phyloP scores from a whole-genome alignment of 2,888 invertebrate species.

The Frankliniella fusca region DNA sequence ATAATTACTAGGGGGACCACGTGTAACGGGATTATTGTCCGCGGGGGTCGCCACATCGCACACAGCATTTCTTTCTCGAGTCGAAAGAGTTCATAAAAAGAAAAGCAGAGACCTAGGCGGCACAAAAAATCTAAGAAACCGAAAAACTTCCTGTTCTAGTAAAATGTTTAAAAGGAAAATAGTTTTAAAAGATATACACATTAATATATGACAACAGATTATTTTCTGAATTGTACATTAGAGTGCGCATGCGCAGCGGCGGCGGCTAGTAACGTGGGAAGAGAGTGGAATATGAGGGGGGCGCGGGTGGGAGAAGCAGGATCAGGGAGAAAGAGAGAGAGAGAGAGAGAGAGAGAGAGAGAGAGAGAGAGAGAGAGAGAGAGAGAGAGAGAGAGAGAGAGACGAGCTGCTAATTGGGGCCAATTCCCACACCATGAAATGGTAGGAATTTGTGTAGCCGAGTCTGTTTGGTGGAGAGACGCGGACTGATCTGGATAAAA shows the following conservation, averaged over 20 bases:
- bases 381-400: neutral
- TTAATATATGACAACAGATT: too few relatives aligned
- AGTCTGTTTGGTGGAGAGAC: neutral
- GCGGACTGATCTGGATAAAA: neutral
- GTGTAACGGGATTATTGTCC: slow-evolving; percentile 21
- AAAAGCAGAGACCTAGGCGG: neutral
- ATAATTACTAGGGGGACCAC: slow-evolving; percentile 10
- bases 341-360: neutral
- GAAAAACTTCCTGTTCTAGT: too few relatives aligned
- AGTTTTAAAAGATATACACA: too few relatives aligned
- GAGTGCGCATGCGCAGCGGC: too few relatives aligned
- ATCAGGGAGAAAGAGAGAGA: neutral
- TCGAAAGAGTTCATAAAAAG: neutral
- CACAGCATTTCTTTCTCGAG: neutral
- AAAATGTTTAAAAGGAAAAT: too few relatives aligned
- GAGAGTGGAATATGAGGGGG: too few relatives aligned
- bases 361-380: neutral
- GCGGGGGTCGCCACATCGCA: neutral
- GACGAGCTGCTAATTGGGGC: neutral
- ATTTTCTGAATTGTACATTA: too few relatives aligned
- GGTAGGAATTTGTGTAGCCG: neutral
- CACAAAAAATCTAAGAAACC: too few relatives aligned
- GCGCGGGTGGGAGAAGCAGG: too few relatives aligned
- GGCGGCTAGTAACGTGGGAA: too few relatives aligned
- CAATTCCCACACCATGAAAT: neutral